Base-by-base conservation (phyloP, 2,113 vertebrate species). In the Notothenia rossii region DNA sequence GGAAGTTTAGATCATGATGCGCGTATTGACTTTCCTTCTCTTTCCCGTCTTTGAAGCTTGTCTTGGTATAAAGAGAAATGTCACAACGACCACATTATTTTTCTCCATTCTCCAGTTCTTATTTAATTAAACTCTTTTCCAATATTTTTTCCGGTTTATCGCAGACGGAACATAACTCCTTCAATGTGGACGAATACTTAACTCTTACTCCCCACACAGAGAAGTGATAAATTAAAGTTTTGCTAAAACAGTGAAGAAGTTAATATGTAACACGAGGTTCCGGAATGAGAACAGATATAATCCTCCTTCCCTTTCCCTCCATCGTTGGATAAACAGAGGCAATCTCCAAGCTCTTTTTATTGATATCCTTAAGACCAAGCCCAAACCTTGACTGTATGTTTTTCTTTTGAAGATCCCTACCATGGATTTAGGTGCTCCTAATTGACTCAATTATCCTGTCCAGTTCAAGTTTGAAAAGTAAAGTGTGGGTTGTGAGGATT, bases 401-500 rank as follows among this genome's bases (percentile, higher is more conserved):
- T 89, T 86, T 73, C 92, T 90, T 93, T 94, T 93, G 90, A 92
- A 92, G 91, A 91, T 93, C 91, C 81, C 75, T 65, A 72, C 80
- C 55, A 15, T 0, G 86, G 92, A 92, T 92, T 91, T 92, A 79
- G 80, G 77, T 73, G 79, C 80, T 86, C 87, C 88, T 93, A 93
- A 93, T 93, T 92, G 91, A 88, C 91, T 92, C 84, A 88, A 90
- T 94, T 92, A 89, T 89, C 67, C 63, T 72, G 55, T 89, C 89
- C 86, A 86, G 84, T 63, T 79, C 74, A 89, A 91, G 87, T 92
- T 94, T 89, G 87, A 84, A 75, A 89, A 93, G 92, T 85, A 87
- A 89, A 91, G 90, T 89, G 91, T 88, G 83, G 84, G 88, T 62
- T 56, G 82, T 1, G 40, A 25, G 90, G 92, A 88, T 89, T 91